Percentiles rank a stretch among this genome's conserved stretches.
Conservation (phyloP, 2,888 invertebrate genomes). For the Nectonema munidae region DNA sequence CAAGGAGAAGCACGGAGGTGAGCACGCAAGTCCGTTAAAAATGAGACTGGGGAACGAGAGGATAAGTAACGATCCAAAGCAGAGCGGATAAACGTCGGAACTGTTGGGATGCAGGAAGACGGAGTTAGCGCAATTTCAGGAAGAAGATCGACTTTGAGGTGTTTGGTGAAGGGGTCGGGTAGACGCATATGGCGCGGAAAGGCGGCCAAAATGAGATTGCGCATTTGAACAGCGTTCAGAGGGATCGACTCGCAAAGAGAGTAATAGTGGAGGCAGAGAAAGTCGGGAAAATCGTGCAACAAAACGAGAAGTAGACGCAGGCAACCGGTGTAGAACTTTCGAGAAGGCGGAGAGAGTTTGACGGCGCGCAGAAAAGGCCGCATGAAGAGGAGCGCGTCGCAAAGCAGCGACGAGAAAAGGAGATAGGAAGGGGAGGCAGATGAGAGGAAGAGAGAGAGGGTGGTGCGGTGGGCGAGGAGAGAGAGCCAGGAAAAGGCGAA, state of each 20-base stretch:
- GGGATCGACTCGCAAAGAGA: conserved; percentile 96
- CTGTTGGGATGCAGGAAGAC: no score
- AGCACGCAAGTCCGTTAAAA: conserved; percentile 26
- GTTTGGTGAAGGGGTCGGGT: conserved; percentile 92
- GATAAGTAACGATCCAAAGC: conserved; percentile 25
- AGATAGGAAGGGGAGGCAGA: conserved; percentile 58
- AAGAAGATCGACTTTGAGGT: conserved; percentile 41
- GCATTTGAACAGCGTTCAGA: conserved; percentile 88
- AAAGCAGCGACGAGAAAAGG: conserved; percentile 17
- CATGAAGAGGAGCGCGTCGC: neutral
- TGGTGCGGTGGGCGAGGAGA: conserved; percentile 71
- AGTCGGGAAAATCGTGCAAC: conserved; percentile 92
- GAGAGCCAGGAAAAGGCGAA: conserved; percentile 97
- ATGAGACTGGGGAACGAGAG: conserved; percentile 25
- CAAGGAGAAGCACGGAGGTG: no score
- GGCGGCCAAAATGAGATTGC: conserved; percentile 80
- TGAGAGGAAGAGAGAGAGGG: conserved; percentile 64
- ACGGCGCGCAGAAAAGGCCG: neutral
- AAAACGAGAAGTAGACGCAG: conserved; percentile 65
- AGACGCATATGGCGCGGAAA: conserved; percentile 88
- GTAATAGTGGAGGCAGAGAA: conserved; percentile 92
- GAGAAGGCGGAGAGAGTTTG: conserved; percentile 2
- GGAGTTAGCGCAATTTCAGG: conserved; percentile 10
- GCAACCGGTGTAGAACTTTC: conserved; percentile 28
- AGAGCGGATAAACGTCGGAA: no score